Percentiles rank a stretch among this genome's conserved stretches.
These are phyloP conservation scores for Crematogaster levior DNA, from an alignment of 2,888 invertebrate species.

Conservation along the genomic window DNA sequence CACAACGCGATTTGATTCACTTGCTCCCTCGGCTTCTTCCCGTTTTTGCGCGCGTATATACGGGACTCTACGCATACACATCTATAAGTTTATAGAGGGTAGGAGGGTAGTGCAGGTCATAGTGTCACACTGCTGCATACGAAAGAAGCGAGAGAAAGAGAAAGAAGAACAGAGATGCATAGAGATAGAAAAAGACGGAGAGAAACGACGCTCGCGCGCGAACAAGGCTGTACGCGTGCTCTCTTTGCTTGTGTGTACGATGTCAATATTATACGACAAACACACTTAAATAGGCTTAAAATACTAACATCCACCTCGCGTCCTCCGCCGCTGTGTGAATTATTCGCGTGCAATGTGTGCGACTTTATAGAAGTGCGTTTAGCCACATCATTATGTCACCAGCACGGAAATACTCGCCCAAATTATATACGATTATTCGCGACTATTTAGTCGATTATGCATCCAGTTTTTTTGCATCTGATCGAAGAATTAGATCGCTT, in stretches of 20 bases:
- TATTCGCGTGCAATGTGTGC: constrained; percentile 73
- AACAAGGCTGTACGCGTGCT: constrained; percentile 72
- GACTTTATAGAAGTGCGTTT: constrained; percentile 82
- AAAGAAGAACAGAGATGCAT: not conserved
- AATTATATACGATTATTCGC: constrained; percentile 42
- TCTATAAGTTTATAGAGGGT: constrained; percentile 8
- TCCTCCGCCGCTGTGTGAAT: constrained; percentile 76
- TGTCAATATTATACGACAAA: constrained; percentile 86
- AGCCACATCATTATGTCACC: constrained; percentile 77
- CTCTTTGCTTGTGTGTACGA: constrained; percentile 83
- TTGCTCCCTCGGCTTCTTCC: constrained; percentile 67
- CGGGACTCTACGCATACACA: constrained; percentile 10
- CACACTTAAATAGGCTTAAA: constrained; percentile 86
- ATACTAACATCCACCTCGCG: constrained; percentile 82
- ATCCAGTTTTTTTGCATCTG: not conserved
- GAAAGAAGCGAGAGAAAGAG: constrained; percentile 35
- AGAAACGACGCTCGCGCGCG: constrained; percentile 31
- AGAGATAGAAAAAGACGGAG: constrained; percentile 1
- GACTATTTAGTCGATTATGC: constrained; percentile 28
- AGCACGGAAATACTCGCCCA: constrained; percentile 55
- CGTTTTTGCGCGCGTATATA: constrained; percentile 45
- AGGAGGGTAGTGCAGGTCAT: constrained; percentile 29
- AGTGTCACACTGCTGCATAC: constrained; percentile 51
- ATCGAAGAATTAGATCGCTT: not conserved
- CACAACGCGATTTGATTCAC: constrained; percentile 80